A percentile compares a stretch with the other conserved stretches of the same genome.
phyloP scores from a whole-genome alignment of 1,140 invertebrate genomes.

The Luehdorfia chinensis region DNA sequence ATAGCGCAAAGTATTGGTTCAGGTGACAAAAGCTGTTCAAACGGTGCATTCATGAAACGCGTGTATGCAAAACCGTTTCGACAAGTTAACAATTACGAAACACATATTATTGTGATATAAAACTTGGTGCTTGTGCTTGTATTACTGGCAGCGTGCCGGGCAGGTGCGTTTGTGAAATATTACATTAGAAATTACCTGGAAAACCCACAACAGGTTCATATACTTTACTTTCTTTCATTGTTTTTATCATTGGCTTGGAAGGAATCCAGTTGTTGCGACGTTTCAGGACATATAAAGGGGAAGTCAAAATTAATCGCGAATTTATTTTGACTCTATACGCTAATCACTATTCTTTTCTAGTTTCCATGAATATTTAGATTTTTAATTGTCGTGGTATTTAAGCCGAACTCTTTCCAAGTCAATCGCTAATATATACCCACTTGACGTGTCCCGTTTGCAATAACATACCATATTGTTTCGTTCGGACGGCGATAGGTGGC shows the following conservation, averaged over 20 bases:
- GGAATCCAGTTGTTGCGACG: conserved; percentile 11
- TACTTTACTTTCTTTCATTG: conserved; percentile 43
- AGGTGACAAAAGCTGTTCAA: no score
- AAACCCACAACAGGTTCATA: conserved; percentile 47
- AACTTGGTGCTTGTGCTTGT: conserved; percentile 74
- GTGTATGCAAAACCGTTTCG: conserved; percentile 61
- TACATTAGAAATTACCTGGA: conserved; percentile 69
- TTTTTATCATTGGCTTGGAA: conserved; percentile 34
- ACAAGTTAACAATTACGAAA: conserved; percentile 69
- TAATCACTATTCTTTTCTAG: no score
- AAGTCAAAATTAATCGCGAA: no score
- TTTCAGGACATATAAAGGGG: neutral
- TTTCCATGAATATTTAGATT: no score
- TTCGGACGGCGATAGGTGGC: conserved; percentile 94
- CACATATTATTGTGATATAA: conserved; percentile 72
- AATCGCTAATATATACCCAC: neutral
- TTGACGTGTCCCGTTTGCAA: neutral
- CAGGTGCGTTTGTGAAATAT: conserved; percentile 75
- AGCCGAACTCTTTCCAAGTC: neutral
- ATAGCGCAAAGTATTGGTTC: no score
- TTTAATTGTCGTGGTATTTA: no score
- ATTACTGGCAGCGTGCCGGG: conserved; percentile 75
- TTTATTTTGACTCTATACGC: no score
- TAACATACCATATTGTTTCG: conserved; percentile 97
- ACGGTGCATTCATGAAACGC: no score